Evolutionary conservation across 2,888 invertebrate genomes (phyloP), one percentile per base, ranked within the genome.

Genomic region (Diadegma fenestrale): DNA sequence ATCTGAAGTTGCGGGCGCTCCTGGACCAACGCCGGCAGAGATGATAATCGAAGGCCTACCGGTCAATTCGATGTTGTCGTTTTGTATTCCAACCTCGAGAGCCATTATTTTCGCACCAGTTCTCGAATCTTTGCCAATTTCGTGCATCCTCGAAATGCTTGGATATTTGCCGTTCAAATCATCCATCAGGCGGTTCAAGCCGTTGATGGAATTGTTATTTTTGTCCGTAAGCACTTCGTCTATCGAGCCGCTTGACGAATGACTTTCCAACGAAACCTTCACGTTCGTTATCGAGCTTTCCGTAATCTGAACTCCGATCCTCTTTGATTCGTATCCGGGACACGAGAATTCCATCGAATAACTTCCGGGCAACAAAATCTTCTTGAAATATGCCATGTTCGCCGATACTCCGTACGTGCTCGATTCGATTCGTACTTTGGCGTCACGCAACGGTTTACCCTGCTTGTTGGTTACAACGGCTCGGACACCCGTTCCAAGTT

Each of bases 301-400:
- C 1, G 90, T 89, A 0, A 96, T 94, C 0, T 89, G 89, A 10
- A 96, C 92, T 33, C 92, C 93, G 3, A 95, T 87, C 0, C 94
- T 91, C 87, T 95, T 94, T 0, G 94, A 93, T 85, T 95, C 94
- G 91, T 97, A 97, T 61, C 95, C 95, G 80, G 95, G 95, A 82
- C 96, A 96, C 22, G 95, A 94, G 37, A 97, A 94, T 68, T 95
- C 94, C 14, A 97, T 92, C 8, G 94, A 94, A 92, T 97, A 97
- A 37, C 95, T 93, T 0, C 97, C 98, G 1, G 96, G 95, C 12
- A 97, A 96, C 72, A 98, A 94, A 90, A 97, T 95, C 69, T 97
- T 94, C 91, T 96, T 96, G 93, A 96, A 98, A 89, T 95, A 95
- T 0, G 97, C 98, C 89, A 95, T 95, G 92, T 96, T 97, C 89